Conservation (phyloP, 2,888 invertebrate genomes). For the Malachius bipustulatus region DNA sequence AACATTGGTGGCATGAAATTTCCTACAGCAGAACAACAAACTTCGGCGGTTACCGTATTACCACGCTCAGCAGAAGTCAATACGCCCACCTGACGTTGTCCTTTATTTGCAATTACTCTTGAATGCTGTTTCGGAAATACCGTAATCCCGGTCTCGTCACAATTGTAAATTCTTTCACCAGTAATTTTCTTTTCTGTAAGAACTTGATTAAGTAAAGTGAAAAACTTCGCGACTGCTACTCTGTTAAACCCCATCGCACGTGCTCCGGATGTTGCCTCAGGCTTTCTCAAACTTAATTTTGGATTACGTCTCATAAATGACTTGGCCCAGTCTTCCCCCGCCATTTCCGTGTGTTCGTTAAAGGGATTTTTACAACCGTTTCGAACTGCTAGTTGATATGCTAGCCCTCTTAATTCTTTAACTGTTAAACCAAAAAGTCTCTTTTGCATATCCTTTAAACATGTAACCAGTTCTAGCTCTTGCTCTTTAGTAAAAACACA, state of each 20-base stretch:
- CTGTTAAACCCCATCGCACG: constrained; percentile 8
- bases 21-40: constrained; percentile 22
- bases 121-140: constrained; percentile 21
- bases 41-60: constrained; percentile 18
- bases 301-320: constrained; percentile 40
- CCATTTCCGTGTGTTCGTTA: constrained; percentile 37
- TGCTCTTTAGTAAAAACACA: constrained; percentile 9
- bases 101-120: constrained; percentile 20
- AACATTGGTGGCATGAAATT: constrained; percentile 19
- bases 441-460: constrained; percentile 15
- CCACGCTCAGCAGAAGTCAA: constrained; percentile 21
- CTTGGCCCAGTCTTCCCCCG: constrained; percentile 43
- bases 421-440: constrained; percentile 15
- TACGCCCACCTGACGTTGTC: constrained; percentile 20
- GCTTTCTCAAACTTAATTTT: constrained; percentile 17
- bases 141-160: constrained; percentile 28
- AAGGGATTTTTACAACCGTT: constrained; percentile 40
- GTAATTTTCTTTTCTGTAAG: constrained; percentile 2
- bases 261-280: constrained; percentile 10
- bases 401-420: constrained; percentile 37
- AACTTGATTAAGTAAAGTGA: constrained; percentile 4
- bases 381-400: constrained; percentile 42
- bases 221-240: constrained; percentile 5
- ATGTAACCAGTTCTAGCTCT: constrained; percentile 17
- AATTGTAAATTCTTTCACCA: constrained; percentile 20